Evolutionary conservation across 2,888 invertebrate species (phyloP).

Genomic region (Hemistola chrysoprasaria): DNA sequence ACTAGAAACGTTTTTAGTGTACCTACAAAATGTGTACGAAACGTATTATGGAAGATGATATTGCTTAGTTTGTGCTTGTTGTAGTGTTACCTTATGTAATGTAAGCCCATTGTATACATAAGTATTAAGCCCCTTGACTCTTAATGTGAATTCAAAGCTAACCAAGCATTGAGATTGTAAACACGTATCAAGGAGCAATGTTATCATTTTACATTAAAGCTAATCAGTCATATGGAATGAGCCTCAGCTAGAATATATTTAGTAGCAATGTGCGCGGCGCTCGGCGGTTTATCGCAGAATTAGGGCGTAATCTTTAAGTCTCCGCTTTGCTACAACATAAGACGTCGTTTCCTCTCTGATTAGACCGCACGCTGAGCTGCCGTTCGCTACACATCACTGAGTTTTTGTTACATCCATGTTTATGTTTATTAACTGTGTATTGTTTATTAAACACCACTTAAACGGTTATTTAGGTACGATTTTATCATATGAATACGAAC

Average conservation of each 20-base stretch:
- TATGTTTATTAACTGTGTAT: conserved; percentile 23
- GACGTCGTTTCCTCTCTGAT: conserved; percentile 43
- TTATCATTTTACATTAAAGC: conserved; percentile 18
- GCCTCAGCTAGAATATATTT: conserved; percentile 10
- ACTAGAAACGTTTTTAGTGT: too few relatives aligned
- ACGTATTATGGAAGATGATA: too few relatives aligned
- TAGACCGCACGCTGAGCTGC: conserved; percentile 31
- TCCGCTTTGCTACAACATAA: conserved; percentile 42
- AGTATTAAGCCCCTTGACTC: too few relatives aligned
- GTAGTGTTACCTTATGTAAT: too few relatives aligned
- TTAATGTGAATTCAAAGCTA: too few relatives aligned
- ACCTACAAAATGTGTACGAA: too few relatives aligned
- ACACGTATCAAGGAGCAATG: conserved; percentile 7
- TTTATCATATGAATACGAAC: conserved; percentile 7
- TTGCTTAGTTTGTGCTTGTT: too few relatives aligned
- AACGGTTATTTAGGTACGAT: too few relatives aligned
- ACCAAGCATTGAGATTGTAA: too few relatives aligned
- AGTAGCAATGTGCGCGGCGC: conserved; percentile 25
- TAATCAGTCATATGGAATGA: conserved; percentile 22
- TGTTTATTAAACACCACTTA: conserved; percentile 22
- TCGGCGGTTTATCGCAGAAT: conserved; percentile 40
- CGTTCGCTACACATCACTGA: conserved; percentile 30
- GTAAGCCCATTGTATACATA: too few relatives aligned
- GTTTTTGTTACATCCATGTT: conserved; percentile 24
- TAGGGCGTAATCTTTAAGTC: conserved; percentile 46